Percentiles rank a stretch among this genome's conserved stretches.
Evolutionary conservation across 2,888 invertebrate species (phyloP).

Genomic region (Drosophila nr. perissopoda): DNA sequence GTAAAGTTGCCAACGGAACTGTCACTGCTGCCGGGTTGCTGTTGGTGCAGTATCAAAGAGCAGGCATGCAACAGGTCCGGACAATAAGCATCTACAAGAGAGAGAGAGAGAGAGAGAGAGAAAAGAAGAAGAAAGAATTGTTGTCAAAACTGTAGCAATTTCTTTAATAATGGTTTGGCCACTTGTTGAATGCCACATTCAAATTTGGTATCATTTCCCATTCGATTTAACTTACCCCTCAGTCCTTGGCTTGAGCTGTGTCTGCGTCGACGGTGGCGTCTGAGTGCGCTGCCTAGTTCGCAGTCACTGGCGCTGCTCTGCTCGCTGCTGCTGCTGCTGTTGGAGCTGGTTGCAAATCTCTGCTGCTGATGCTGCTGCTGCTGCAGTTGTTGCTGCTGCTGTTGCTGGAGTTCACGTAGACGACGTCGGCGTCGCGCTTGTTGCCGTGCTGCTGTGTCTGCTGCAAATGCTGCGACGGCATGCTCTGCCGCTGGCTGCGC

Average conservation of each 20-base stretch:
- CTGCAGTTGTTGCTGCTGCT: constrained; percentile 55
- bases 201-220: background rate
- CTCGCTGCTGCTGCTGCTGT: constrained; percentile 55
- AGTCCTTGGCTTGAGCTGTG: constrained; percentile 53
- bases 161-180: background rate
- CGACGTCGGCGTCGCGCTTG: constrained; percentile 66
- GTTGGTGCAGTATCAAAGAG: constrained; percentile 80
- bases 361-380: constrained; percentile 66
- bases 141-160: no score
- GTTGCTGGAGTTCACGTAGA: constrained; percentile 62
- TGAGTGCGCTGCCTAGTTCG: constrained; percentile 41
- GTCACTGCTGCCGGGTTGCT: constrained; percentile 75
- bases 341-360: constrained; percentile 62
- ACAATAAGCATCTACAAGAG: constrained; percentile 81
- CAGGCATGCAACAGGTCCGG: constrained; percentile 84
- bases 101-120: background rate
- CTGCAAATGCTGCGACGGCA: constrained; percentile 39
- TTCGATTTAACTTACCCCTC: constrained; percentile 58
- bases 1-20: constrained; percentile 81
- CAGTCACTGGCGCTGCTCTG: constrained; percentile 52
- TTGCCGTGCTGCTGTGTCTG: constrained; percentile 59
- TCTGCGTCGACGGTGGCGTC: constrained; percentile 66
- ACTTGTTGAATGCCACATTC: background rate
- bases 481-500: constrained; percentile 38
- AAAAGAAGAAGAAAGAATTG: background rate